Conservation (phyloP, 2,797 vertebrate species). For the Halcyon smyrnensis region DNA sequence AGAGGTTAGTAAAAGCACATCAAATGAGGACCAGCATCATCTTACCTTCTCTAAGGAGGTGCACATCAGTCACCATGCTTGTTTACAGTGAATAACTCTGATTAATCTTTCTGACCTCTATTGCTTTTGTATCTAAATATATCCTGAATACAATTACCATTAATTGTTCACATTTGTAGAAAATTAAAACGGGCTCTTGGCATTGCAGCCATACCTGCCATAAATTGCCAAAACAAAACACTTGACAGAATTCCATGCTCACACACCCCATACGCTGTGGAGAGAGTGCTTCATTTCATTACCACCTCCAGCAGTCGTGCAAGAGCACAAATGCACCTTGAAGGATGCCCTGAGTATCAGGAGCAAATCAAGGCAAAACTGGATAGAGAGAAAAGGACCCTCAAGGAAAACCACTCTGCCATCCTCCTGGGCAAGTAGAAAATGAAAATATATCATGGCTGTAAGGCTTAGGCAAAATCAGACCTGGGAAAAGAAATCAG, state of each 20-base stretch:
- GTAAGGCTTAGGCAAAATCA: not conserved
- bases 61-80: not conserved
- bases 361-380: slow-evolving; percentile 34
- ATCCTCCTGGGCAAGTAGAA: not conserved
- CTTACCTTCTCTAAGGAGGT: not conserved
- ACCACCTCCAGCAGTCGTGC: not conserved
- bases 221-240: slow-evolving; percentile 19
- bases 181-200: not conserved
- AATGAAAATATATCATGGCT: not conserved
- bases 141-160: not conserved
- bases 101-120: not conserved
- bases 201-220: not conserved
- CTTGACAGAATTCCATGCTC: not conserved
- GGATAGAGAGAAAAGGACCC: not conserved
- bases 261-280: not conserved
- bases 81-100: not conserved
- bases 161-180: not conserved
- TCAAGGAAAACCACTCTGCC: slow-evolving; percentile 36
- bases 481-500: not conserved
- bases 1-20: not conserved
- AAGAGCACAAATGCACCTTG: not conserved
- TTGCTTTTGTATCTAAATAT: not conserved
- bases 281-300: not conserved
- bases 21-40: not conserved
- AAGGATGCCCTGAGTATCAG: not conserved